Base-by-base conservation (phyloP, 2,888 invertebrate species). In the Deroplatys truncata region DNA sequence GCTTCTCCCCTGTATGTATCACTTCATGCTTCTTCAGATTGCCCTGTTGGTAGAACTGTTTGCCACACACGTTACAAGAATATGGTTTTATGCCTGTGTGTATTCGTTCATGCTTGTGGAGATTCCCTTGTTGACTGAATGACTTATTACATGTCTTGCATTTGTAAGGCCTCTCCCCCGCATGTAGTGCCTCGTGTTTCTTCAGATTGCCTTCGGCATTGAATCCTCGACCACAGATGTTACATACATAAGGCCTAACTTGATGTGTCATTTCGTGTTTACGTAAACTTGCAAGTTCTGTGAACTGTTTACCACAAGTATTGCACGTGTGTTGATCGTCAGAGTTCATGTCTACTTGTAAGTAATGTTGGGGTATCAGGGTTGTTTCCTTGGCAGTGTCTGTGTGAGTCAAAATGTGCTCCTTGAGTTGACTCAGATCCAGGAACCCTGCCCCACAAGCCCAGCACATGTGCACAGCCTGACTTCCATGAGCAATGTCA, bases 1-100 rank as follows among this genome's bases (percentile, higher is more conserved):
- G 82, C 35, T 87, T 87, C 29, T 87, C 82, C 82, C 87, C 87
- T 35, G n/a, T 87, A 83, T 87, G 87, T 25, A 87, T 87, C n/a
- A 83, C 43, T n/a, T 29, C n/a, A 28, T 87, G 87, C 9, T 87
- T 87, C 28, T 87, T 87, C 8, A 87, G 28, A 15, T 87, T 87
- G 8, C 87, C 87, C 82, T n/a, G 25, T 29, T 35, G 43, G 25
- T 82, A 35, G 43, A 87, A 87, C n/a, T n/a, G 15, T 28, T 87
- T 87, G 10, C 82, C 29, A 83, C 87, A 87, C 1, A 83, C 29
- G 0, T 20, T 28, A 35, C 87, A 87, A n/a, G 31, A 25, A 43
- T 72, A 87, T 25, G 87, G 87, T 9, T 87, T 87, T 28, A 31
- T 43, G 3, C 87, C 87, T 16, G 87, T 87, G n/a, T 87, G 87